These are phyloP conservation scores for Meteorus sp. DNA, from an alignment of 1,140 invertebrate species.

Conservation along the genomic window DNA sequence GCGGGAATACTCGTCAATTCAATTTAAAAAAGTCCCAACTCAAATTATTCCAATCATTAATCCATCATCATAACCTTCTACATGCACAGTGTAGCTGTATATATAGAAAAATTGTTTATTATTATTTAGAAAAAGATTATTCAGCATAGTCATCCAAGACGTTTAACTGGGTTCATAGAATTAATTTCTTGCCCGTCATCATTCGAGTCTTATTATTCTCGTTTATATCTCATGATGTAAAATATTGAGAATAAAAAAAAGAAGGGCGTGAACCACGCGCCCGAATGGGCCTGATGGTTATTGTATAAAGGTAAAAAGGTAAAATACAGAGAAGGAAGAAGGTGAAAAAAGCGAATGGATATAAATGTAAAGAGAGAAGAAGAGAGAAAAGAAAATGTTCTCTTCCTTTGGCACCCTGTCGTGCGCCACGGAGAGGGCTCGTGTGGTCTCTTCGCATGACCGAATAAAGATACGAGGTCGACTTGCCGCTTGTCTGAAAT, in stretches of 20 bases:
- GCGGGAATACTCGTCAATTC: neutral
- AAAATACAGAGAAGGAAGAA: too few relatives aligned
- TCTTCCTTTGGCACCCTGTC: conserved; percentile 25
- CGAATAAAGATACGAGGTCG: conserved; percentile 37
- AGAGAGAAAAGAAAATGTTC: conserved; percentile 10
- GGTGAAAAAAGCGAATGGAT: too few relatives aligned
- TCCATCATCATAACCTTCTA: neutral
- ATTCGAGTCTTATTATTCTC: neutral
- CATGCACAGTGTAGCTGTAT: neutral
- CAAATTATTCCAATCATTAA: neutral
- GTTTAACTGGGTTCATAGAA: neutral
- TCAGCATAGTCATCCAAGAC: neutral
- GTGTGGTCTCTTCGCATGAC: conserved; percentile 30
- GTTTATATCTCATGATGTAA: conserved; percentile 1
- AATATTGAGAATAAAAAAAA: too few relatives aligned
- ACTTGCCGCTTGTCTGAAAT: conserved; percentile 17
- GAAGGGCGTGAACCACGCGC: conserved; percentile 13
- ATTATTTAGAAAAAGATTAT: too few relatives aligned
- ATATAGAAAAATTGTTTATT: neutral
- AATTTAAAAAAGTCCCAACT: neutral
- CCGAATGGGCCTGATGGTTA: neutral
- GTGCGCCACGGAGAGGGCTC: conserved; percentile 16
- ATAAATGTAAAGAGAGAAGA: conserved; percentile 14
- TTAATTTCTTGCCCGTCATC: conserved; percentile 6
- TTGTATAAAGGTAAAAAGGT: too few relatives aligned